These are phyloP conservation scores for Nicator chloris DNA, from an alignment of 2,113 vertebrate genomes.

Conservation along the genomic window DNA sequence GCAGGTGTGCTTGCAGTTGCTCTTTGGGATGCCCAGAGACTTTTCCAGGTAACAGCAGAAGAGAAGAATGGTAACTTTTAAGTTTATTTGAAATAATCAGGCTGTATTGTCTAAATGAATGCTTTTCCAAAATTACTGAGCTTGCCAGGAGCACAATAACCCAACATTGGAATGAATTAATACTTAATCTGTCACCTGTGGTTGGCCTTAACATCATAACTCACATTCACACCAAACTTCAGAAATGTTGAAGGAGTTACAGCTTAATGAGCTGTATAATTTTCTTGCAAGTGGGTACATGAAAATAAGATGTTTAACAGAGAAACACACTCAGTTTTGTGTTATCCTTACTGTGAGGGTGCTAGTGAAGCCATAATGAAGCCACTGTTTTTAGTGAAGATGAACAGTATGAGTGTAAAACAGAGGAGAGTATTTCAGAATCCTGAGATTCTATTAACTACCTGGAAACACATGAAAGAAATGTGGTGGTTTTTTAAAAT, in stretches of 20 bases:
- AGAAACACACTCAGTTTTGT: neutral
- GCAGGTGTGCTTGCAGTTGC: neutral
- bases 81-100: neutral
- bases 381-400: neutral
- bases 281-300: neutral
- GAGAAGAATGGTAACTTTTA: neutral
- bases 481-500: neutral
- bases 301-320: neutral
- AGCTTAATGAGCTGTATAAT: neutral
- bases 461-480: conserved; percentile 23
- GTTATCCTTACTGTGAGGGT: neutral
- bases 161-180: neutral
- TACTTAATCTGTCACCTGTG: neutral
- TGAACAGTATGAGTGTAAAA: neutral
- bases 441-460: neutral
- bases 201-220: neutral
- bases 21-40: neutral
- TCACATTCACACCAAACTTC: neutral
- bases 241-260: neutral
- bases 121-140: neutral
- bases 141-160: neutral
- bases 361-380: neutral
- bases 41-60: neutral
- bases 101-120: neutral
- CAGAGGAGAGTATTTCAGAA: neutral